Evolutionary conservation across 1,140 invertebrate species (phyloP).

Genomic region (Ruditapes philippinarum): DNA sequence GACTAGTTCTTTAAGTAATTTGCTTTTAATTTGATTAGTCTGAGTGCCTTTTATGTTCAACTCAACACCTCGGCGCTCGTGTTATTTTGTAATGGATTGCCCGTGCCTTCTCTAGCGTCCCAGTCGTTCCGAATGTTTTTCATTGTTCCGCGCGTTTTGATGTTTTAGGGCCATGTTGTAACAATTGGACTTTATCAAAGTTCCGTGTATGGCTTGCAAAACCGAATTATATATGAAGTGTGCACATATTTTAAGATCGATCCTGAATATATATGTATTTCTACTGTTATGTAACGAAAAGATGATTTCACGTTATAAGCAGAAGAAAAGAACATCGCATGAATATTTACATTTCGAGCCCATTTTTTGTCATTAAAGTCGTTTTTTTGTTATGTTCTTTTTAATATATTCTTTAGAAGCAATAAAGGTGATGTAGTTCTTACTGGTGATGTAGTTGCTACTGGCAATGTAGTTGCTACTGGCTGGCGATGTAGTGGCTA

Average conservation of each 20-base stretch:
- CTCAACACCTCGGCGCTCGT: constrained; percentile 51
- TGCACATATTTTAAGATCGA: background rate
- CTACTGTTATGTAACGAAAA: too few relatives aligned
- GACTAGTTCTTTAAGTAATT: constrained; percentile 67
- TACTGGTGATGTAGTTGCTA: too few relatives aligned
- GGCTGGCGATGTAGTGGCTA: too few relatives aligned
- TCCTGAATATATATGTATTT: too few relatives aligned
- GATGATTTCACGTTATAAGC: too few relatives aligned
- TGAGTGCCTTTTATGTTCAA: constrained; percentile 60
- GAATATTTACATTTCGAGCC: too few relatives aligned
- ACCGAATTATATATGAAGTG: background rate
- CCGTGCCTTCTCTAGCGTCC: background rate
- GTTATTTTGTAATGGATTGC: constrained; percentile 60
- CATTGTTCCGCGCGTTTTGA: constrained; percentile 20
- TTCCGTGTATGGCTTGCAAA: background rate
- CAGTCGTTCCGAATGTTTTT: background rate
- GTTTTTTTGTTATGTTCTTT: too few relatives aligned
- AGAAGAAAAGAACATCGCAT: too few relatives aligned
- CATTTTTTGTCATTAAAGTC: too few relatives aligned
- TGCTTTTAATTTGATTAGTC: constrained; percentile 69
- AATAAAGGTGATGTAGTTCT: too few relatives aligned
- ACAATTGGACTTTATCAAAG: constrained; percentile 20
- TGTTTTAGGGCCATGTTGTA: background rate
- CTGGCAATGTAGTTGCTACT: too few relatives aligned
- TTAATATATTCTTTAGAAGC: too few relatives aligned